Evolutionary conservation across 2,797 vertebrate genomes (phyloP).

Genomic region (Channallabes apus): DNA sequence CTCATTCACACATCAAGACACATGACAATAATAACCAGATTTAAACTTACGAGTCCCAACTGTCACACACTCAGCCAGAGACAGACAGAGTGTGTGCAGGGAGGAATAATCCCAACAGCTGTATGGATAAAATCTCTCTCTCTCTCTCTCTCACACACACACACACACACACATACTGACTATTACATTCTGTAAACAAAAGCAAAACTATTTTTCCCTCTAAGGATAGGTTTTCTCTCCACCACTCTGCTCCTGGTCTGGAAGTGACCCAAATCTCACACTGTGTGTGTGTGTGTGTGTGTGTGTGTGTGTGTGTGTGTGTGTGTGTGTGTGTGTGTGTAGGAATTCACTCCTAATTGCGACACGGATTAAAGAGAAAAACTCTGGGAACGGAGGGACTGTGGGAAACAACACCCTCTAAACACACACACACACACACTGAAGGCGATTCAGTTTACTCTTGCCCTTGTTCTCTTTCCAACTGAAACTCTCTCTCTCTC

Average conservation of each 20-base stretch:
- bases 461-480: slow-evolving; percentile 17
- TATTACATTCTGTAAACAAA: not conserved
- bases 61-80: not conserved
- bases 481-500: not conserved
- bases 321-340: slow-evolving; percentile 37
- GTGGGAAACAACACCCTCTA: slow-evolving; percentile 72
- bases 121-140: not conserved
- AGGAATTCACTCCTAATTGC: slow-evolving; percentile 83
- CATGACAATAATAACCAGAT: not conserved
- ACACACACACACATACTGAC: slow-evolving; percentile 9
- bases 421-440: slow-evolving; percentile 55
- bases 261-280: not conserved
- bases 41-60: not conserved
- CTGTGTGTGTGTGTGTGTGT: slow-evolving; percentile 17
- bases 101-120: not conserved
- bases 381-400: slow-evolving; percentile 78
- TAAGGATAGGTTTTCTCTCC: not conserved
- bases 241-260: slow-evolving; percentile 17
- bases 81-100: not conserved
- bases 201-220: slow-evolving; percentile 2
- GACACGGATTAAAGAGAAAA: slow-evolving; percentile 77
- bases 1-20: no score
- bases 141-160: not conserved
- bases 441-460: not conserved
- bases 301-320: slow-evolving; percentile 23